These are phyloP conservation scores for Callipepla squamata DNA, from an alignment of 2,113 vertebrate genomes.

Conservation along the genomic window DNA sequence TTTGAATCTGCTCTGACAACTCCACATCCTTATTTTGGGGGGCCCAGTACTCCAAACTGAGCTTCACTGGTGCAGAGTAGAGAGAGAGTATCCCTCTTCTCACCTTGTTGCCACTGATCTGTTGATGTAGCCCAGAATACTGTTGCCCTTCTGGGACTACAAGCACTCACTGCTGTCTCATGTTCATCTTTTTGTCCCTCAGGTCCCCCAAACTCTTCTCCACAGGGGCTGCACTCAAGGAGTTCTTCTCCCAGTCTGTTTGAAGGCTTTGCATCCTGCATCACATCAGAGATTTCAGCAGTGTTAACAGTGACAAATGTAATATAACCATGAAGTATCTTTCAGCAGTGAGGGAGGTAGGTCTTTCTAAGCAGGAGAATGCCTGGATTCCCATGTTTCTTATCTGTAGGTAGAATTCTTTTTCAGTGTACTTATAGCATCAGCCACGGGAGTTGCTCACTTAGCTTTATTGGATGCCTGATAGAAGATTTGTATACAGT, in stretches of 20 bases:
- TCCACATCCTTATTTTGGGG: too few relatives aligned
- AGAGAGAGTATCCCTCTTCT: not conserved
- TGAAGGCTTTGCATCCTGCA: not conserved
- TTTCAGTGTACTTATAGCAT: not conserved
- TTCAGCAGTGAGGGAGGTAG: not conserved
- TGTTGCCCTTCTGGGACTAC: not conserved
- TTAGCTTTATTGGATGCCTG: not conserved
- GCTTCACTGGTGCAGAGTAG: too few relatives aligned
- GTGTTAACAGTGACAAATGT: not conserved
- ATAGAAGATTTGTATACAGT: not conserved
- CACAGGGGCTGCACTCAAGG: not conserved
- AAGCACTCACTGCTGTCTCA: not conserved
- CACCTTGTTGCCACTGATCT: too few relatives aligned
- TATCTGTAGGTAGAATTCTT: not conserved
- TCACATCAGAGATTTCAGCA: not conserved
- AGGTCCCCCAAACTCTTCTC: not conserved
- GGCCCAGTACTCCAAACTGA: too few relatives aligned
- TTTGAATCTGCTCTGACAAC: too few relatives aligned
- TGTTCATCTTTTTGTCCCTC: not conserved
- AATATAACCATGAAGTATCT: not conserved
- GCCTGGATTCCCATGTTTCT: not conserved
- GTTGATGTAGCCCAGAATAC: not conserved
- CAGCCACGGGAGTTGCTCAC: not conserved
- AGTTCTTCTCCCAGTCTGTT: not conserved
- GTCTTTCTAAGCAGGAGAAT: not conserved